Evolutionary conservation across 2,797 vertebrate species (phyloP), one percentile per base, ranked within the genome.

Genomic region (Atherinosoma microstoma): DNA sequence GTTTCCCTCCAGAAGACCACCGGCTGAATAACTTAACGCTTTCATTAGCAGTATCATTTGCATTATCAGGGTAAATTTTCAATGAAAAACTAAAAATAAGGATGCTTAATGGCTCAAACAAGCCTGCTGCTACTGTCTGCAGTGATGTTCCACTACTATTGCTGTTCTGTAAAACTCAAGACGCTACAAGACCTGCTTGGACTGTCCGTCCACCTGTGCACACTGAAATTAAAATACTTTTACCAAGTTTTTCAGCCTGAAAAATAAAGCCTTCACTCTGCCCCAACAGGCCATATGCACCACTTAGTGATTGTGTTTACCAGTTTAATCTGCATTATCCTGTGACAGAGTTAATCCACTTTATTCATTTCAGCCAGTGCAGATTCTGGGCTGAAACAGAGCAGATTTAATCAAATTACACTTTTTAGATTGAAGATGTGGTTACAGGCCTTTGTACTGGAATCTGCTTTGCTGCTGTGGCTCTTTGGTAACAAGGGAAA

Each of bases 331-430:
- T 90, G 85, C 82, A 91, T 91, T 87, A 92, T 92, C 89, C 86
- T 80, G 87, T 75, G 82, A 90, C 88, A 81, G 72, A 91, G 82
- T 87, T 94, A 94, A 95, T 95, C 93, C 89, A 94, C 90, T 93
- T 93, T 88, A 89, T 87, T 93, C 75, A 27, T 89, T 92, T 91
- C 82, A 91, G 86, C 83, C 84, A 82, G 87, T 83, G 80, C 87
- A 90, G 83, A 90, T 88, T 93, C 85, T 88, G 84, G 83, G 83
- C 76, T 85, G 84, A 92, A 93, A 93, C 87, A 78, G 84, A 87
- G 85, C 82, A 93, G 90, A 93, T 94, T 92, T 91, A 89, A 93
- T 94, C 87, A 93, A 93, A 93, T 90, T 82, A 91, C 79, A 82
- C 79, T 84, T 90, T 91, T 82, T 86, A 73, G 82, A 88, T 79